These are phyloP conservation scores for Clitarchus hookeri DNA, from an alignment of 2,888 invertebrate species.

Conservation along the genomic window DNA sequence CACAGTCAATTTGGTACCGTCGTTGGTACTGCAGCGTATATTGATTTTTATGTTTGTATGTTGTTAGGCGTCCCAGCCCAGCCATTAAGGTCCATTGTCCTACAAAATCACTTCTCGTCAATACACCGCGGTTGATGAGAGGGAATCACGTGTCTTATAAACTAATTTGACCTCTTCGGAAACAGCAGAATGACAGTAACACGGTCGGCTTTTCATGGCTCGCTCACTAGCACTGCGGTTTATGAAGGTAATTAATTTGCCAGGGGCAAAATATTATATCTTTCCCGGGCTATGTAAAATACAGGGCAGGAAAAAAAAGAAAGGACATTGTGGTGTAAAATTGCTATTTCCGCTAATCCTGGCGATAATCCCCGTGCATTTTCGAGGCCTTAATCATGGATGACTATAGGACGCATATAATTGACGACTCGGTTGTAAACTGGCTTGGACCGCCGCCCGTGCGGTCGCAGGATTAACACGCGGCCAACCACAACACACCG, in stretches of 20 bases:
- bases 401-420: not conserved
- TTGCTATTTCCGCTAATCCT: not conserved
- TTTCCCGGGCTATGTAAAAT: slow-evolving; percentile 6
- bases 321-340: not conserved
- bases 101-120: no score
- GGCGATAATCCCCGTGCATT: not conserved
- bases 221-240: not conserved
- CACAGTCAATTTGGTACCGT: no score
- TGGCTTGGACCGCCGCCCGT: no score
- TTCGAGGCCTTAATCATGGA: not conserved
- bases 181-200: no score
- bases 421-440: not conserved
- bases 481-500: not conserved
- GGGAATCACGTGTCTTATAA: no score
- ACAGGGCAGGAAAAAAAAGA: not conserved
- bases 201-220: not conserved
- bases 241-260: not conserved
- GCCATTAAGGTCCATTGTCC: no score
- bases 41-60: no score
- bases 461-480: not conserved
- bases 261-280: not conserved
- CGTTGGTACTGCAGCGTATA: no score
- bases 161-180: no score
- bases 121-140: no score
- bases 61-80: no score